Evolutionary conservation across 2,113 vertebrate species (phyloP).

Genomic region (Gavialis gangeticus): DNA sequence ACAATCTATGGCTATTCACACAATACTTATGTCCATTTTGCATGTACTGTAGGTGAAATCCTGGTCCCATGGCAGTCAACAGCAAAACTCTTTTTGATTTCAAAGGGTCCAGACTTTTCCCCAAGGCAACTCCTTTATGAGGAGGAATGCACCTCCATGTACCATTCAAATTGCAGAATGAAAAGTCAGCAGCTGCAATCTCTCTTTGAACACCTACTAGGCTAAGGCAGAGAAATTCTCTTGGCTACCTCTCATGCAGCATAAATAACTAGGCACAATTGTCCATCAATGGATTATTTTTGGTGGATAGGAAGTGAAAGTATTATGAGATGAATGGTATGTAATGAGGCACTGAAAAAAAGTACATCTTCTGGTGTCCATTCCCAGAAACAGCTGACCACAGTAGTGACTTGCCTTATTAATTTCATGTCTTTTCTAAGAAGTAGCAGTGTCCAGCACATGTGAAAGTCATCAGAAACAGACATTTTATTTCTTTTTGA

Average conservation of each 20-base stretch:
- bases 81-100: neutral
- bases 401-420: no score
- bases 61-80: neutral
- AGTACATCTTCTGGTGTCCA: neutral
- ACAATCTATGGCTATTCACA: accelerated
- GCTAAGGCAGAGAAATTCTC: neutral
- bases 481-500: neutral
- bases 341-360: neutral
- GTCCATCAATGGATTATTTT: neutral
- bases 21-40: accelerated
- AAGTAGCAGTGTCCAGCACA: no score
- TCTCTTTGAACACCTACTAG: neutral
- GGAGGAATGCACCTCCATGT: neutral
- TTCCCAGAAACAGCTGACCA: neutral
- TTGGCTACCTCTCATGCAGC: neutral
- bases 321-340: neutral
- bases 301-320: neutral
- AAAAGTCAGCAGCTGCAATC: neutral
- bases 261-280: neutral
- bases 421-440: neutral
- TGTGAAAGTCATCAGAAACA: neutral
- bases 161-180: neutral
- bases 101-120: neutral
- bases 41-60: neutral
- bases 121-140: neutral